A percentile compares a stretch with the other conserved stretches of the same genome.
These are phyloP conservation scores for Melinaea menophilus DNA, from an alignment of 2,888 invertebrate genomes.

Conservation along the genomic window DNA sequence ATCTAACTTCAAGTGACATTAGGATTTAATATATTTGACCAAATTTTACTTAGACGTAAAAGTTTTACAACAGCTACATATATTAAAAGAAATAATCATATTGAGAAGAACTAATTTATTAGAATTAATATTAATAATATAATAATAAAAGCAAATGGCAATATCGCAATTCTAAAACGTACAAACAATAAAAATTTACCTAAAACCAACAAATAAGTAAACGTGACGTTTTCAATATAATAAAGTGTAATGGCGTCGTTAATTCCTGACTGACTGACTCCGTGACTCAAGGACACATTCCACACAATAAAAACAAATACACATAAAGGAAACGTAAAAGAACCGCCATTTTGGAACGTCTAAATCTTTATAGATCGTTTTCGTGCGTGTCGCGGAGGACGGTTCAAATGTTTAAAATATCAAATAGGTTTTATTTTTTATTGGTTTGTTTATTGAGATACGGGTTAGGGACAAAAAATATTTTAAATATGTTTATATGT, in stretches of 20 bases:
- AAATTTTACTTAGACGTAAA: too few relatives aligned
- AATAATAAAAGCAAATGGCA: too few relatives aligned
- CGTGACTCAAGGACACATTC: conserved; percentile 69
- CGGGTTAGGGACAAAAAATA: too few relatives aligned
- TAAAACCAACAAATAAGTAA: conserved; percentile 26
- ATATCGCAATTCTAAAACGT: too few relatives aligned
- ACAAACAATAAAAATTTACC: not conserved
- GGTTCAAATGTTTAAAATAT: conserved; percentile 45
- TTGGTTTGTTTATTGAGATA: too few relatives aligned
- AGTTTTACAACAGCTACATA: too few relatives aligned
- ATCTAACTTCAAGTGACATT: too few relatives aligned
- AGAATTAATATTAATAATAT: too few relatives aligned
- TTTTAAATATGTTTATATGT: too few relatives aligned
- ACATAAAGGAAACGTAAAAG: conserved; percentile 38
- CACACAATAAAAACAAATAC: conserved; percentile 74
- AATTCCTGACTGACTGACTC: conserved; percentile 52
- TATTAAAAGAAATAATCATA: too few relatives aligned
- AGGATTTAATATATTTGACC: too few relatives aligned
- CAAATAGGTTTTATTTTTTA: conserved; percentile 43
- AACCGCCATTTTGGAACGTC: conserved; percentile 50
- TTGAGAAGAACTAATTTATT: too few relatives aligned
- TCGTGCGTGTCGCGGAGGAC: conserved; percentile 63
- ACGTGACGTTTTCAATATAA: conserved; percentile 12
- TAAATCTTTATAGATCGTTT: conserved; percentile 74
- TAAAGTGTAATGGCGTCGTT: conserved; percentile 32